Evolutionary conservation across 2,888 invertebrate genomes (phyloP), one percentile per base, ranked within the genome.

Genomic region (Osedax frankpressi): DNA sequence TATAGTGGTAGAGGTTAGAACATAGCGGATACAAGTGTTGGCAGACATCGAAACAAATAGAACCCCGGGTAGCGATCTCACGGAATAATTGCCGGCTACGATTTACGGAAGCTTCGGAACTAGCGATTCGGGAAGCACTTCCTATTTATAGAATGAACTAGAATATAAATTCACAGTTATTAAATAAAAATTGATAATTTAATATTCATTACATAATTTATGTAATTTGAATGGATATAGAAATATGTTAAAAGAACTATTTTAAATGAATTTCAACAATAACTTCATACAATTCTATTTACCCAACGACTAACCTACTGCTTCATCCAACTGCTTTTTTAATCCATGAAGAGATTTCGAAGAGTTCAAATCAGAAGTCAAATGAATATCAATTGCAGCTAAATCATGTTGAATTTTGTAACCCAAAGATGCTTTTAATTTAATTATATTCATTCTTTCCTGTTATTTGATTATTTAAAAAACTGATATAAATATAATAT

Each of bases 281-380:
- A n/a, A n/a, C n/a, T n/a, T n/a, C n/a, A n/a, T n/a, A n/a, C n/a
- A n/a, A n/a, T n/a, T n/a, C n/a, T n/a, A n/a, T n/a, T n/a, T n/a
- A n/a, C n/a, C n/a, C n/a, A n/a, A n/a, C n/a, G n/a, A 11, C 65
- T 65, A 27, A 65, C 24, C 65, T 24, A 24, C 65, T 67, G 11
- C 63, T 65, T 67, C n/a, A n/a, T 84, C 83, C 78, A 79, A 82
- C 73, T 82, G 82, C 77, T 83, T 84, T 77, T 82, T 83, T 27
- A 84, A 79, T 60, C 83, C 83, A 2, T 81, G 81, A 28, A 84
- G 77, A 75, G 80, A 80, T 77, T 82, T 82, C 26, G 82, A 82
- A 24, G 82, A 79, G 62, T 79, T 79, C 3, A 83, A 79, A 74
- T 82, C 82, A 29, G 44, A 44, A 19, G 44, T 44, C 44, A 44